phyloP scores from a whole-genome alignment of 1,140 invertebrate species.

The Drosophila pectinifera region DNA sequence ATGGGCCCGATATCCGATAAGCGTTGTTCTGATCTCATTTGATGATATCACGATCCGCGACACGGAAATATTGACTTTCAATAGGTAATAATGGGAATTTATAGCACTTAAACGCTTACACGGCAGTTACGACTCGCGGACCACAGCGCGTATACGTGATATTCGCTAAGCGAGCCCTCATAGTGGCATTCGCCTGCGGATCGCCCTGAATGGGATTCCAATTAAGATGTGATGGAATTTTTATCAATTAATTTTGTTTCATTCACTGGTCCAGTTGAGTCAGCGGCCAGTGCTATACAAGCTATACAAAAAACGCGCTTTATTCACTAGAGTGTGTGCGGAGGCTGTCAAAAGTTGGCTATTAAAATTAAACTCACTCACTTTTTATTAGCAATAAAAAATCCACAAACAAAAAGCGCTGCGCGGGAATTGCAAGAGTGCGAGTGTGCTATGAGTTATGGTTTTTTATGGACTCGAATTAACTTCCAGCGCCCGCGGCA shows the following conservation, averaged over 20 bases:
- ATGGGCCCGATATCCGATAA: conserved; percentile 11
- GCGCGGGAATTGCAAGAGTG: too few relatives aligned
- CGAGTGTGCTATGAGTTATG: conserved; percentile 24
- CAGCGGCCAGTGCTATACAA: too few relatives aligned
- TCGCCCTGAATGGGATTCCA: conserved; percentile 52
- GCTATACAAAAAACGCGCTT: conserved; percentile 1
- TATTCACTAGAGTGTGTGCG: conserved; percentile 6
- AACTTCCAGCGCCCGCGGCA: conserved; percentile 47
- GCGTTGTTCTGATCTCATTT: conserved; percentile 38
- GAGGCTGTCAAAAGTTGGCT: conserved; percentile 37
- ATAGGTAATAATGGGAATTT: conserved; percentile 12
- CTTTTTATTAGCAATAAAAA: conserved; percentile 51
- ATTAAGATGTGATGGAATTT: conserved; percentile 77
- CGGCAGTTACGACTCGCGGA: background rate
- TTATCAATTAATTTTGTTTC: conserved; percentile 76
- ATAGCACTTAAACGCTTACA: conserved; percentile 1
- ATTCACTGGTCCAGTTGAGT: conserved; percentile 59
- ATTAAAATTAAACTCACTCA: conserved; percentile 57
- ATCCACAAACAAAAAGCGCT: conserved; percentile 9
- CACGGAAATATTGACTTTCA: conserved; percentile 24
- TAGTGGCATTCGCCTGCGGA: conserved; percentile 3
- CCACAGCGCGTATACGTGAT: conserved; percentile 40
- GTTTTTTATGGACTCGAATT: conserved; percentile 54
- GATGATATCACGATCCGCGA: conserved; percentile 37
- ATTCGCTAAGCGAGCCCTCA: background rate